phyloP scores from a whole-genome alignment of 2,113 vertebrate genomes.

The Panthera uncia region DNA sequence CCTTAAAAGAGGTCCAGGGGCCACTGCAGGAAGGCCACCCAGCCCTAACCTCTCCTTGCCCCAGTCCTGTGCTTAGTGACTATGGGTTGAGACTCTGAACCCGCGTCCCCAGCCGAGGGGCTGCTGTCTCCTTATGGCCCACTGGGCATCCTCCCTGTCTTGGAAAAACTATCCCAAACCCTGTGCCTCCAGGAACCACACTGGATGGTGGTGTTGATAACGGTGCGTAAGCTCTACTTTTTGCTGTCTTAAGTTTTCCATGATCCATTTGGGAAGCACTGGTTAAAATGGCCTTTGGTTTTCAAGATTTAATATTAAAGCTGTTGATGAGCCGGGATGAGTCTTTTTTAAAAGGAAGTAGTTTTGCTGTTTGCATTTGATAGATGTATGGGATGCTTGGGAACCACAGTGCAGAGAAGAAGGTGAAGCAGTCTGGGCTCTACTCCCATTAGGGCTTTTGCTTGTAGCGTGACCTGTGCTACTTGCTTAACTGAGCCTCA shows the following conservation, averaged over 20 bases:
- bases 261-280: neutral
- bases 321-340: neutral
- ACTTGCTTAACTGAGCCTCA: neutral
- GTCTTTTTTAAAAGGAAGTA: neutral
- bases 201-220: fast-evolving
- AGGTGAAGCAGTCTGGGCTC: neutral
- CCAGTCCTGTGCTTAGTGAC: neutral
- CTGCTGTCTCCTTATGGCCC: neutral
- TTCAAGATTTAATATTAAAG: constrained; percentile 18
- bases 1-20: neutral
- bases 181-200: neutral
- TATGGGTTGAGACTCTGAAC: neutral
- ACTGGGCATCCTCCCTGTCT: neutral
- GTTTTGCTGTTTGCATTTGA: neutral
- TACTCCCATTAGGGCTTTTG: neutral
- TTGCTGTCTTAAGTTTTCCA: neutral
- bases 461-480: neutral
- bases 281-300: constrained; percentile 5
- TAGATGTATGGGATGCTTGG: neutral
- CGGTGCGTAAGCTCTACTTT: neutral
- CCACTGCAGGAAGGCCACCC: neutral
- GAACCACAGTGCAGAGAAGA: neutral
- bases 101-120: neutral
- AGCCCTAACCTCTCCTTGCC: neutral
- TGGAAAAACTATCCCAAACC: neutral